These are phyloP conservation scores for Homalodisca vitripennis DNA, from an alignment of 1,140 invertebrate genomes.

Conservation along the genomic window DNA sequence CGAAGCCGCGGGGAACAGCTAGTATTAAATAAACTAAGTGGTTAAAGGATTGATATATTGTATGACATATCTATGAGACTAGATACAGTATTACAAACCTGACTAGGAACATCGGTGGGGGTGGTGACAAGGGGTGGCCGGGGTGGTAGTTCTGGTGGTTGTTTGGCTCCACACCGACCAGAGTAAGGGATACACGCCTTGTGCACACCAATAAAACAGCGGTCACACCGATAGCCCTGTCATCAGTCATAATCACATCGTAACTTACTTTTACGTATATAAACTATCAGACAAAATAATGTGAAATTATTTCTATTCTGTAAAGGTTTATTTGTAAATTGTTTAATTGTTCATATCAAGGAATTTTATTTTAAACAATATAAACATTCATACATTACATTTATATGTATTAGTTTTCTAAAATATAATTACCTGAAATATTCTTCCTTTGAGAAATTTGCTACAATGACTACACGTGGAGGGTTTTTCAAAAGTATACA, in stretches of 20 bases:
- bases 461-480: conserved; percentile 78
- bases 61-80: neutral
- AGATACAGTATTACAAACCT: neutral
- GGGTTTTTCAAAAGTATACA: conserved; percentile 83
- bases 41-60: neutral
- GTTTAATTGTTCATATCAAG: too few species aligned
- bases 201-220: conserved; percentile 70
- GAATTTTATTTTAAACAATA: too few species aligned
- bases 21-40: neutral
- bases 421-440: conserved; percentile 72
- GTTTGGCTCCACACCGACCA: conserved; percentile 63
- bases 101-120: conserved; percentile 50
- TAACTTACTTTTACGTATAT: too few species aligned
- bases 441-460: conserved; percentile 87
- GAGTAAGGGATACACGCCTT: conserved; percentile 74
- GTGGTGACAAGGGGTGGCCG: conserved; percentile 53
- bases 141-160: conserved; percentile 55
- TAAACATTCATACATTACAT: too few species aligned
- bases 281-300: too few species aligned
- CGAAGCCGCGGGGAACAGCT: too few species aligned
- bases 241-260: conserved; percentile 27
- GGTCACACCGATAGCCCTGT: conserved; percentile 76
- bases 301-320: too few species aligned
- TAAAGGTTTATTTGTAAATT: too few species aligned
- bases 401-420: too few species aligned